phyloP scores from a whole-genome alignment of 1,140 invertebrate genomes.

The Anastrepha obliqua region DNA sequence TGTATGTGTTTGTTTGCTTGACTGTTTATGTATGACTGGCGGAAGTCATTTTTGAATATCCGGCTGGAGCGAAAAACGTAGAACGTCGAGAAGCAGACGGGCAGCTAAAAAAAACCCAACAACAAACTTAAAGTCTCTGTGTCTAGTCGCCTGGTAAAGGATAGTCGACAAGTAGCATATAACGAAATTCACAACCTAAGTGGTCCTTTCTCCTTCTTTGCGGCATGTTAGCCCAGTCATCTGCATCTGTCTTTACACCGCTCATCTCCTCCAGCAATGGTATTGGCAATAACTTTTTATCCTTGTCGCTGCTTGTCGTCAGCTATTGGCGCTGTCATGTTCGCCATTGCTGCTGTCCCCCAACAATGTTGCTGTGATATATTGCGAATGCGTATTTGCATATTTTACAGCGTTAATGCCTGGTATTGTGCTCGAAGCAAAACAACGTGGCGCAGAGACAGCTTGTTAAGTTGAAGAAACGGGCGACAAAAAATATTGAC shows the following conservation, averaged over 20 bases:
- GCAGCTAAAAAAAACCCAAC: neutral
- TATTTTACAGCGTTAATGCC: slow-evolving; percentile 44
- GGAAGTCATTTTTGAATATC: slow-evolving; percentile 49
- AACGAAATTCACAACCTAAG: neutral
- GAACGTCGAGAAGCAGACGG: neutral
- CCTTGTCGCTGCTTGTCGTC: slow-evolving; percentile 13
- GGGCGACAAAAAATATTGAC: neutral
- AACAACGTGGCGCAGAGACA: neutral
- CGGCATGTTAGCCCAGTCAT: neutral
- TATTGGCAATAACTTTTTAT: neutral
- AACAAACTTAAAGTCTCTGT: neutral
- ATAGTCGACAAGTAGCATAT: neutral
- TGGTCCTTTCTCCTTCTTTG: neutral
- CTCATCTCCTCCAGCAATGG: neutral
- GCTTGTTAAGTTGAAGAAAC: neutral
- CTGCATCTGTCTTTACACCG: neutral
- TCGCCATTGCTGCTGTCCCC: neutral
- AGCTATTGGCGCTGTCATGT: slow-evolving; percentile 45
- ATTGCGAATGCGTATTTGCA: slow-evolving; percentile 35
- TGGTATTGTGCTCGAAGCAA: neutral
- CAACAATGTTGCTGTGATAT: slow-evolving; percentile 18
- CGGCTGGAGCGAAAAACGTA: neutral
- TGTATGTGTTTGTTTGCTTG: neutral
- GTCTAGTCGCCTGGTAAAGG: neutral
- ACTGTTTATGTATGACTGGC: neutral